Conservation (phyloP, 2,888 invertebrate species). For the Andricus curvator region DNA sequence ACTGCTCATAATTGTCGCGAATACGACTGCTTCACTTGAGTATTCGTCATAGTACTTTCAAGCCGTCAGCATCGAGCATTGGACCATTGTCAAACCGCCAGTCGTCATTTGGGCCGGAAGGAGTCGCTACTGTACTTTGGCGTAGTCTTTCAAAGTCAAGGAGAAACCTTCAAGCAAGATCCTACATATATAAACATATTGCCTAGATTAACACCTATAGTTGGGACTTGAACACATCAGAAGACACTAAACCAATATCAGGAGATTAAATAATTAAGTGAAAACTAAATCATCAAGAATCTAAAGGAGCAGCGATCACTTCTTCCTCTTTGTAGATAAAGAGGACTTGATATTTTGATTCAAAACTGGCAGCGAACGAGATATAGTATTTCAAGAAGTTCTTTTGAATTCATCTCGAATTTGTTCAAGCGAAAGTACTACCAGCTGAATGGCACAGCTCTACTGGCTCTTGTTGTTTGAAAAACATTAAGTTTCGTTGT, state of each 20-base stretch:
- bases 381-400: not conserved
- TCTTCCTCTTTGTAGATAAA: not conserved
- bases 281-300: not conserved
- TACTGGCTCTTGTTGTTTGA: slow-evolving; percentile 72
- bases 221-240: not conserved
- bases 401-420: not conserved
- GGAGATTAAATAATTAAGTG: not conserved
- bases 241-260: not conserved
- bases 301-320: not conserved
- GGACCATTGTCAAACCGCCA: slow-evolving; percentile 11
- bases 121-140: slow-evolving; percentile 10
- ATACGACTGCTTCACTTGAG: slow-evolving; percentile 54
- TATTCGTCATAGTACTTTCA: slow-evolving; percentile 56
- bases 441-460: slow-evolving; percentile 67
- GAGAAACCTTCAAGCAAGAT: slow-evolving; percentile 3
- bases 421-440: not conserved
- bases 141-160: slow-evolving; percentile 26
- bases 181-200: not conserved
- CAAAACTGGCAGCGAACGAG: slow-evolving; percentile 9
- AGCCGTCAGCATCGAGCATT: slow-evolving; percentile 29
- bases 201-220: not conserved
- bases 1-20: slow-evolving; percentile 55
- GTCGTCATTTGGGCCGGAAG: slow-evolving; percentile 13
- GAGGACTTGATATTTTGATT: slow-evolving; percentile 1
- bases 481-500: slow-evolving; percentile 57